phyloP scores from a whole-genome alignment of 2,113 vertebrate genomes.

The Thalassarche chlororhynchos region DNA sequence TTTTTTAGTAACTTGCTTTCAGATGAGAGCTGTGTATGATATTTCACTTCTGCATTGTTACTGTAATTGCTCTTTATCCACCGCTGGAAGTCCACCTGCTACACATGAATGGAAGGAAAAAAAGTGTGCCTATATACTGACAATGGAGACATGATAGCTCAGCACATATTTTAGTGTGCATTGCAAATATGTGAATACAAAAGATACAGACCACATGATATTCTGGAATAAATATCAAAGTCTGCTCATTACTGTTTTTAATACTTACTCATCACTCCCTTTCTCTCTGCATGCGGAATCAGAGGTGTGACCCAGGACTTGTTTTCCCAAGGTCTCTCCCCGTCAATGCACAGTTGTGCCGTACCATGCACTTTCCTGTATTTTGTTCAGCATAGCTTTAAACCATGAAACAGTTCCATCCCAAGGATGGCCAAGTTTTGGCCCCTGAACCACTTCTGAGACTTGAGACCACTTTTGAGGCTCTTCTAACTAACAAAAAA shows the following conservation, averaged over 20 bases:
- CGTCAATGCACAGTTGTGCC: not conserved
- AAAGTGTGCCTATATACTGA: not conserved
- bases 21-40: not conserved
- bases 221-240: slow-evolving; percentile 12
- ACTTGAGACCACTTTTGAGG: not conserved
- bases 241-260: not conserved
- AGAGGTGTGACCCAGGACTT: not conserved
- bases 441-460: not conserved
- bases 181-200: not conserved
- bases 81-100: not conserved
- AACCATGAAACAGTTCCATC: not conserved
- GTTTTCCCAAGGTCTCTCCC: not conserved
- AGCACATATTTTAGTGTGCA: not conserved
- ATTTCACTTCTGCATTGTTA: not conserved
- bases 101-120: not conserved
- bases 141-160: not conserved
- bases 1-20: not conserved
- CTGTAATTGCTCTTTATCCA: not conserved
- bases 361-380: not conserved
- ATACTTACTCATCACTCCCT: slow-evolving; percentile 10
- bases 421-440: not conserved
- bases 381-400: not conserved
- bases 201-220: not conserved
- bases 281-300: not conserved
- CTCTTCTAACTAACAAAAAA: not conserved